Evolutionary conservation across 2,888 invertebrate genomes (phyloP).

Genomic region (Phengaris arion): DNA sequence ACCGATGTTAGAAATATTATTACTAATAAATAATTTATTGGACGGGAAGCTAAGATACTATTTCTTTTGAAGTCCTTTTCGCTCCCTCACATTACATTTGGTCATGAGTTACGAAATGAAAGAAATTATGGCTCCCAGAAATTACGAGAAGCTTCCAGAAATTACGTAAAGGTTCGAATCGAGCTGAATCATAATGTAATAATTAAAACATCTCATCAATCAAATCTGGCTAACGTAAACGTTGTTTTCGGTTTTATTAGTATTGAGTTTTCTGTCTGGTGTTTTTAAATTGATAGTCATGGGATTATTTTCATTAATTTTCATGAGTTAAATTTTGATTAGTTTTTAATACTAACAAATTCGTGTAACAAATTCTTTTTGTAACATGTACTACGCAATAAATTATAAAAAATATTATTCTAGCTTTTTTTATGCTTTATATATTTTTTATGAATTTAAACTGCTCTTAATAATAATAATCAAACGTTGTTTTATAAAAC

Average conservation of each 20-base stretch:
- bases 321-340: too few relatives aligned
- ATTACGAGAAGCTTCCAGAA: neutral
- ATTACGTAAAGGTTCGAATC: neutral
- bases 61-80: neutral
- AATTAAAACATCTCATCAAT: slow-evolving; percentile 19
- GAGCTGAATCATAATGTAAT: slow-evolving; percentile 23
- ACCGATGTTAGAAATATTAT: neutral
- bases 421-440: neutral
- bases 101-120: neutral
- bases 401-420: neutral
- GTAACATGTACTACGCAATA: neutral
- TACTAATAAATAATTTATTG: slow-evolving; percentile 1
- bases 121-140: neutral
- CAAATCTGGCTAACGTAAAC: neutral
- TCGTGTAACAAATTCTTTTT: too few relatives aligned
- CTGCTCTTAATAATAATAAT: neutral
- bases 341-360: too few relatives aligned
- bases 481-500: neutral
- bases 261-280: neutral
- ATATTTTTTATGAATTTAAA: neutral
- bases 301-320: too few relatives aligned
- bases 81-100: neutral
- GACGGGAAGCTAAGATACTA: neutral
- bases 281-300: too few relatives aligned
- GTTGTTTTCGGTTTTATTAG: neutral